Percentiles rank a stretch among this genome's conserved stretches.
Evolutionary conservation across 2,113 vertebrate genomes (phyloP).

Genomic region (Microcebus lehilahytsara): DNA sequence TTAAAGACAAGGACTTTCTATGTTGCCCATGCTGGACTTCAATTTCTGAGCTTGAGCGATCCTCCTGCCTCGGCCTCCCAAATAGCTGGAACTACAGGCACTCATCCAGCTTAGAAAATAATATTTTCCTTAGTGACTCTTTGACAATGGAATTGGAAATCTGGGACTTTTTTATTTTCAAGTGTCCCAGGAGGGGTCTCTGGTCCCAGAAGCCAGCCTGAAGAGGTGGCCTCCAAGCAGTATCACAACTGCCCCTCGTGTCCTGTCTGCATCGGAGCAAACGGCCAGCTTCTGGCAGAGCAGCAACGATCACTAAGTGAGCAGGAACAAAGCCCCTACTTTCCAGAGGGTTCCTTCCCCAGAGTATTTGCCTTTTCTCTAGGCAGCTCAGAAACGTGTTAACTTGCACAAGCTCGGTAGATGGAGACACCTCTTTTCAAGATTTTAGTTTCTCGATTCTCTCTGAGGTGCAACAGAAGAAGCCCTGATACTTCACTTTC

Average conservation of each 20-base stretch:
- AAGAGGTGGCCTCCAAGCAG: background rate
- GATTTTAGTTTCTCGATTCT: too few species aligned
- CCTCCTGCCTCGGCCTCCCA: too few species aligned
- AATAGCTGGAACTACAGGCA: too few species aligned
- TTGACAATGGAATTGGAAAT: background rate
- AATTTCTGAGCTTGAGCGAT: too few species aligned
- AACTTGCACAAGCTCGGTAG: background rate
- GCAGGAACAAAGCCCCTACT: background rate
- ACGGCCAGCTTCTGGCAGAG: background rate
- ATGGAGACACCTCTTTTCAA: background rate
- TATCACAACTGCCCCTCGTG: background rate
- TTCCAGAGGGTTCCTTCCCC: background rate
- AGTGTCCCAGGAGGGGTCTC: background rate
- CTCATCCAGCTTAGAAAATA: too few species aligned
- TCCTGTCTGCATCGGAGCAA: background rate
- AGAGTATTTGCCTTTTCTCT: background rate
- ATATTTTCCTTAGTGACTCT: background rate
- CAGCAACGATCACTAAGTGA: background rate
- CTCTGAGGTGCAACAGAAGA: background rate
- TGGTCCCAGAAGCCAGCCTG: background rate
- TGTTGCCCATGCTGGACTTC: too few species aligned
- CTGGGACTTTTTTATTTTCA: background rate
- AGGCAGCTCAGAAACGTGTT: background rate
- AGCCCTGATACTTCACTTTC: fast-evolving
- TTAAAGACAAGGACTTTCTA: too few species aligned